A percentile compares a stretch with the other conserved stretches of the same genome.
Evolutionary conservation across 1,140 invertebrate species (phyloP).

Genomic region (Tetramorium simillimum): DNA sequence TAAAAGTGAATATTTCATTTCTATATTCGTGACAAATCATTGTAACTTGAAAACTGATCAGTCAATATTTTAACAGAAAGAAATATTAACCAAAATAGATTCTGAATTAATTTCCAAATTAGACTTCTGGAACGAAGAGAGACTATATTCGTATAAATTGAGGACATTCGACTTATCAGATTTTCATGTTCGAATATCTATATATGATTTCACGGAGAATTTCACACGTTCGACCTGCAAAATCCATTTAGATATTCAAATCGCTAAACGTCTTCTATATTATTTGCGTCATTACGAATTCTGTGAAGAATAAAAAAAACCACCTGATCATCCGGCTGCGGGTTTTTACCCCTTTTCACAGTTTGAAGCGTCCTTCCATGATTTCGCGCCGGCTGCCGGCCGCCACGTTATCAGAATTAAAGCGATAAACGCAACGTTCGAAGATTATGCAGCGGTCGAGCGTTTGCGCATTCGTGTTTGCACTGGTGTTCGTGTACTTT

Average conservation of each 20-base stretch:
- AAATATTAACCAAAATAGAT: neutral
- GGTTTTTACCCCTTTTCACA: neutral
- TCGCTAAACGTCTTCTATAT: neutral
- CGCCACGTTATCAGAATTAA: conserved; percentile 16
- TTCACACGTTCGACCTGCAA: neutral
- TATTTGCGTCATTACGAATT: neutral
- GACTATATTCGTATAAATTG: neutral
- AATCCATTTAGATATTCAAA: neutral
- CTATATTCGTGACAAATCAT: neutral
- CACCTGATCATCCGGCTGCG: neutral
- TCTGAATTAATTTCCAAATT: conserved; percentile 4
- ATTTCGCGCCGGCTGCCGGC: neutral
- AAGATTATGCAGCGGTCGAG: conserved; percentile 30
- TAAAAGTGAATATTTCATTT: neutral
- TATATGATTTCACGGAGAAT: neutral
- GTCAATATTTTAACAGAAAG: neutral
- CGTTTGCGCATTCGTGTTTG: conserved; percentile 34
- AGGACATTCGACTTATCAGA: neutral
- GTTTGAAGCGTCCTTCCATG: neutral
- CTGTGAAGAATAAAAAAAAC: neutral
- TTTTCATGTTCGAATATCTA: neutral
- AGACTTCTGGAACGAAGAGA: neutral
- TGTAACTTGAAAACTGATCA: neutral
- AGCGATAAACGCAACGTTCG: neutral
- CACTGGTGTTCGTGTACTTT: conserved; percentile 1